Conservation (phyloP, 1,140 invertebrate genomes). For the Aphaenogaster ashmeadi region DNA sequence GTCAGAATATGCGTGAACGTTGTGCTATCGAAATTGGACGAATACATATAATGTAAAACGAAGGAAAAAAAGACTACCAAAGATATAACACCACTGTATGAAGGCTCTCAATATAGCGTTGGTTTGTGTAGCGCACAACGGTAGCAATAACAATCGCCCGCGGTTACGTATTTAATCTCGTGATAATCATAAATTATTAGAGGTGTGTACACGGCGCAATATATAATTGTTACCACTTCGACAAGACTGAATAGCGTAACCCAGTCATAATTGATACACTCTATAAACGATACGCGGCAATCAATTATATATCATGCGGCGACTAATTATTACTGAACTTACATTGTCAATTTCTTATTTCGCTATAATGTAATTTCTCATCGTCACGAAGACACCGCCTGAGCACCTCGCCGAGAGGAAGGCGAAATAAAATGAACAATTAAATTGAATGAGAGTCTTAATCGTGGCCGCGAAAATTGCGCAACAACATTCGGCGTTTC, state of each 20-base stretch:
- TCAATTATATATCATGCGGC: slow-evolving; percentile 55
- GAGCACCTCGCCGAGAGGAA: no score
- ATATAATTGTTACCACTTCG: slow-evolving; percentile 68
- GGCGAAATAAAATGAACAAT: slow-evolving; percentile 43
- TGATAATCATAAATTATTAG: slow-evolving; percentile 67
- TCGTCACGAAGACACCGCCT: background rate
- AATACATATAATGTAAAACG: background rate
- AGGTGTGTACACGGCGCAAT: slow-evolving; percentile 52
- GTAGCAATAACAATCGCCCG: slow-evolving; percentile 58
- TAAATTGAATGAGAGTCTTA: slow-evolving; percentile 51
- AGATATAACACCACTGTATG: slow-evolving; percentile 3
- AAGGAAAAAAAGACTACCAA: slow-evolving; percentile 25
- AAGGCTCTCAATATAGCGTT: slow-evolving; percentile 35
- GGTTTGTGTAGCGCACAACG: slow-evolving; percentile 31
- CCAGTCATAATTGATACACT: slow-evolving; percentile 63
- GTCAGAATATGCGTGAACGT: background rate
- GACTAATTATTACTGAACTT: slow-evolving; percentile 56
- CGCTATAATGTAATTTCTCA: background rate
- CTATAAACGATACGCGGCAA: slow-evolving; percentile 58
- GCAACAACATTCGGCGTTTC: slow-evolving; percentile 60
- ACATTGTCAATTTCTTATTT: slow-evolving; percentile 58
- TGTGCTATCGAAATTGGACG: slow-evolving; percentile 12
- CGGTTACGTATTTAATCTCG: slow-evolving; percentile 65
- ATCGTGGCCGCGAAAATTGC: slow-evolving; percentile 48
- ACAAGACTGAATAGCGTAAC: slow-evolving; percentile 64